Percentiles rank a stretch among this genome's conserved stretches.
These are phyloP conservation scores for Spheniscus mendiculus DNA, from an alignment of 2,113 vertebrate species.

Conservation along the genomic window DNA sequence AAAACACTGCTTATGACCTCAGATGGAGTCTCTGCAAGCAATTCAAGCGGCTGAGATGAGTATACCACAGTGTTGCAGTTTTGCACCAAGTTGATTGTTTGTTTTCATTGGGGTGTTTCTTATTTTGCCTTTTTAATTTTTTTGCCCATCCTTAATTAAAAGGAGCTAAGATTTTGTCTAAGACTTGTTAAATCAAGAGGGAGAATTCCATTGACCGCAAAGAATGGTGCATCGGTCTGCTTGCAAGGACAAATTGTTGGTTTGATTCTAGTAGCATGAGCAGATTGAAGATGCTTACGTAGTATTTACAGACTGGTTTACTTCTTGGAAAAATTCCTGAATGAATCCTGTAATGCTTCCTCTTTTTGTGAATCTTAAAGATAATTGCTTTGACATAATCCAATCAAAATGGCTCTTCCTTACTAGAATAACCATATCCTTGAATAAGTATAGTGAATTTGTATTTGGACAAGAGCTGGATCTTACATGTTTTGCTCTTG, in stretches of 20 bases:
- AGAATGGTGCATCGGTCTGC: background rate
- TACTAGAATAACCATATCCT: background rate
- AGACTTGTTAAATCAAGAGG: background rate
- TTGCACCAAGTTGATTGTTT: background rate
- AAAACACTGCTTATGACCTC: background rate
- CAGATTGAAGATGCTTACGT: background rate
- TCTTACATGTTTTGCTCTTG: background rate
- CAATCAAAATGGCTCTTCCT: background rate
- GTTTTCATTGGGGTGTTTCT: background rate
- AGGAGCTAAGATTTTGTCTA: background rate
- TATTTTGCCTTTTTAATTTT: background rate
- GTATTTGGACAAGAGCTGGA: background rate
- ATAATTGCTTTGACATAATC: background rate
- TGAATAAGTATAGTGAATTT: background rate
- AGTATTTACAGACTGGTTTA: background rate
- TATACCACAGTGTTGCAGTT: background rate
- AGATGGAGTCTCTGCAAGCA: background rate
- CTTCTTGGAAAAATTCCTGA: background rate
- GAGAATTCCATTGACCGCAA: background rate
- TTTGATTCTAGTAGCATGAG: background rate
- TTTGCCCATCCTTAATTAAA: background rate
- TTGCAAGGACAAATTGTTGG: background rate
- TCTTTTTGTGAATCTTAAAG: background rate
- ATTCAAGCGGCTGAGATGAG: background rate
- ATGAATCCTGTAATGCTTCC: background rate